phyloP scores from a whole-genome alignment of 2,888 invertebrate genomes.

The Suillia variegata region DNA sequence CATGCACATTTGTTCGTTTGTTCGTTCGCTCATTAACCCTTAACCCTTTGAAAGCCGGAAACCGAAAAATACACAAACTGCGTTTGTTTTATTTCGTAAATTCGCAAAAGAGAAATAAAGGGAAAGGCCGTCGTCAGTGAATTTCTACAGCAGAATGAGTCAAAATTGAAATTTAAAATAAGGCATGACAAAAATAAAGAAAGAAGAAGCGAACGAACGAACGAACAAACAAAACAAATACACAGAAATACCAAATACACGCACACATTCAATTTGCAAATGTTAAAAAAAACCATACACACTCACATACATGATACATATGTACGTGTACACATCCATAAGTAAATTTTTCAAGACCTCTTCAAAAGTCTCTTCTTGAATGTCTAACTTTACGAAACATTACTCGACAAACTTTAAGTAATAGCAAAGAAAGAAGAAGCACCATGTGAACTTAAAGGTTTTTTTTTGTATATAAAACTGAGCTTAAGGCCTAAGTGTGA shows the following conservation, averaged over 20 bases:
- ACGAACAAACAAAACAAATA: slow-evolving; percentile 27
- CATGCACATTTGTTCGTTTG: neutral
- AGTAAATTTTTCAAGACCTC: no score
- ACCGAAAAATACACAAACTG: slow-evolving; percentile 21
- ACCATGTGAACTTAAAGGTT: no score
- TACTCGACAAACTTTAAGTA: no score
- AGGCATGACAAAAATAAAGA: slow-evolving; percentile 30
- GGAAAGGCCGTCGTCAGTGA: slow-evolving; percentile 33
- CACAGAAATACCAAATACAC: slow-evolving; percentile 16
- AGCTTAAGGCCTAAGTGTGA: no score
- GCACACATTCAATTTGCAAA: neutral
- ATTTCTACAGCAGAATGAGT: slow-evolving; percentile 43
- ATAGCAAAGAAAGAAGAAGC: no score
- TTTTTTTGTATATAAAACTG: no score
- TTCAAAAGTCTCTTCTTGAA: no score
- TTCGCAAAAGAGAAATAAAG: neutral
- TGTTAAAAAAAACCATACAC: neutral
- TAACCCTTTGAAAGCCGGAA: neutral
- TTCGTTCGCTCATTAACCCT: slow-evolving; percentile 6
- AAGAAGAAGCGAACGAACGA: slow-evolving; percentile 19
- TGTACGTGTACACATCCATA: no score
- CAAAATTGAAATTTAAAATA: slow-evolving; percentile 27
- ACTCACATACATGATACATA: neutral
- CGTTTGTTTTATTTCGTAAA: neutral
- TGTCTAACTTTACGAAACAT: no score